Evolutionary conservation across 2,888 invertebrate species (phyloP), one percentile per base, ranked within the genome.

Genomic region (Leptopilina myrica): DNA sequence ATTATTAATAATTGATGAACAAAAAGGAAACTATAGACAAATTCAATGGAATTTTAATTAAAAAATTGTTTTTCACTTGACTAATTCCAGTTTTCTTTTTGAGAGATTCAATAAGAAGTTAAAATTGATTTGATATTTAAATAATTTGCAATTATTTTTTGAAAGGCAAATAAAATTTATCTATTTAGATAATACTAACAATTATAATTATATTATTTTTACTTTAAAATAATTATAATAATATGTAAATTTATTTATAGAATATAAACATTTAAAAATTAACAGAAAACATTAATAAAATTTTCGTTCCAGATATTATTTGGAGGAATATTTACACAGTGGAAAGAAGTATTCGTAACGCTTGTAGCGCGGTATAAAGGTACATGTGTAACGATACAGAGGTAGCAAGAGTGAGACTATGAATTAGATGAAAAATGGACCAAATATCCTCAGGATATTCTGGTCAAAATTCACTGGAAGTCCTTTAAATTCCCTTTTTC

Each of bases 361-460:
- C 33, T 73, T 56, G 53, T 14, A 53, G 53, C 53, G 53, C 53
- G 73, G 56, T 73, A 53, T 69, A 49, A 69, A 73, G 73, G 73
- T 73, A 73, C 73, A 73, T 53, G 33, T 73, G 53, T 56, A 53
- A 69, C 53, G 73, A 73, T 73, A 56, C 53, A 73, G 73, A 73
- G 56, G 73, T 33, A 53, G 73, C 73, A 73, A 73, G 73, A 73
- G 53, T 56, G 73, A 73, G 20, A 33, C 12, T 49, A 49, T 73
- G n/a, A 49, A 73, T 69, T 26, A 26, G 49, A 46, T 69, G 26
- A 69, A 15, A 26, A 56, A 49, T 56, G 14, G 9, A 56, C 56
- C 56, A 14, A 33, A 56, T 8, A 73, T 73, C 56, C 26, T 73
- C n/a, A 9, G 73, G 73, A 73, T 33, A 53, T 33, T n/a, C 5